These are phyloP conservation scores for Lophura nycthemera DNA, from an alignment of 2,113 vertebrate genomes.

Conservation along the genomic window DNA sequence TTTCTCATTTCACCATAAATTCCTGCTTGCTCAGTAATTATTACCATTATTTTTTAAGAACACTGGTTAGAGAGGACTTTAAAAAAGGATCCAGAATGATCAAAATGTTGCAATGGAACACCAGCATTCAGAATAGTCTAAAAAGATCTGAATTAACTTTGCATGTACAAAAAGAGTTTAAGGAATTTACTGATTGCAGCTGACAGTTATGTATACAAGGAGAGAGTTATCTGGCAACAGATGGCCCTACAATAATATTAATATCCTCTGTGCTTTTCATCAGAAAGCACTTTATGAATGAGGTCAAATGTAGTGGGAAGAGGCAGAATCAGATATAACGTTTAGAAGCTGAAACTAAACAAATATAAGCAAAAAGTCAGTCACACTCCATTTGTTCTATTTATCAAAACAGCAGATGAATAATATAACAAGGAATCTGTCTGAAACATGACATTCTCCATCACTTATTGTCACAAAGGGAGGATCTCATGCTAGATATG, in stretches of 20 bases:
- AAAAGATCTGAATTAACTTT: background rate
- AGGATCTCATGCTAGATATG: background rate
- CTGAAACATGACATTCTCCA: background rate
- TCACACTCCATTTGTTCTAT: background rate
- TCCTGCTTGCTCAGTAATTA: background rate
- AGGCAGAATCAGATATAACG: background rate
- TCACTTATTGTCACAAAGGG: background rate
- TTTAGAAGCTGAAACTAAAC: background rate
- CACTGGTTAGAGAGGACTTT: background rate
- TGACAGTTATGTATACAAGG: background rate
- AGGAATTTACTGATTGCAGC: conserved; percentile 12
- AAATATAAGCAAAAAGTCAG: background rate
- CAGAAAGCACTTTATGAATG: background rate
- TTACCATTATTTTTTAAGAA: background rate
- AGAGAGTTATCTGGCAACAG: background rate
- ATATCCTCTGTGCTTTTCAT: conserved; percentile 18
- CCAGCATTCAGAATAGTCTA: background rate
- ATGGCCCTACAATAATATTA: conserved; percentile 33
- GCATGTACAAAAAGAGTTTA: background rate
- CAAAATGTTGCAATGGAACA: background rate
- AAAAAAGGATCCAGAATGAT: background rate
- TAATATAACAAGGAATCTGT: background rate
- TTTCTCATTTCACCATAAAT: background rate
- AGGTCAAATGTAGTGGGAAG: conserved; percentile 5
- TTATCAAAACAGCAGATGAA: background rate